Evolutionary conservation across 2,888 invertebrate species (phyloP).

Genomic region (Sarcophaga carnaria): DNA sequence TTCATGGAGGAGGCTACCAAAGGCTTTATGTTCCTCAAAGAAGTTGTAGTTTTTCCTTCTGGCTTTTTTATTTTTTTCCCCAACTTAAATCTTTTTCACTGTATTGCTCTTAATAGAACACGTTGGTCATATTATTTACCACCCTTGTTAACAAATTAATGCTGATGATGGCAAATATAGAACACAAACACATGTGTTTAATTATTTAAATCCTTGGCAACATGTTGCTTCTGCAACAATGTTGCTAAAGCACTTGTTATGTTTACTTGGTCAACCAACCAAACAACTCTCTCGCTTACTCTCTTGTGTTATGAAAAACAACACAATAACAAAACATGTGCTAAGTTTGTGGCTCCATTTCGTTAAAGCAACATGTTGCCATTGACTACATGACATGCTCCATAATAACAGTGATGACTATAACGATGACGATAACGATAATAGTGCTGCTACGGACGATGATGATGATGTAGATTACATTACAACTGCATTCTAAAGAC

Average conservation of each 20-base stretch:
- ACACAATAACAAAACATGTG: neutral
- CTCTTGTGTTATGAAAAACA: too few species aligned
- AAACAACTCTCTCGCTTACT: neutral
- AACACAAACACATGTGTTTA: constrained; percentile 5
- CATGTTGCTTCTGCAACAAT: constrained; percentile 30
- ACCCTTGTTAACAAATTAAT: neutral
- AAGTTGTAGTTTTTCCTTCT: too few species aligned
- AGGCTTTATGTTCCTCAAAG: too few species aligned
- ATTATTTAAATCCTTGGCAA: neutral
- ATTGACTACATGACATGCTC: constrained; percentile 60
- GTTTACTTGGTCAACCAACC: neutral
- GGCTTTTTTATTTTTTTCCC: too few species aligned
- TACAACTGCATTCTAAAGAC: constrained; percentile 48
- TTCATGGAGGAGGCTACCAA: too few species aligned
- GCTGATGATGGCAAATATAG: constrained; percentile 3
- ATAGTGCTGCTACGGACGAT: neutral
- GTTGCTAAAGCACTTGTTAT: constrained; percentile 23
- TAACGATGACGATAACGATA: neutral
- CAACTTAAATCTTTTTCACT: neutral
- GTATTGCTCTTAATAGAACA: neutral
- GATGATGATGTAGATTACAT: constrained; percentile 2
- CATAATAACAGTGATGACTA: constrained; percentile 50
- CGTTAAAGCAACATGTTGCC: constrained; percentile 55
- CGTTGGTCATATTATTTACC: constrained; percentile 17
- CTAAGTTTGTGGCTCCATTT: neutral